Evolutionary conservation across 2,797 vertebrate genomes (phyloP).

Genomic region (Rhinophrynus dorsalis): DNA sequence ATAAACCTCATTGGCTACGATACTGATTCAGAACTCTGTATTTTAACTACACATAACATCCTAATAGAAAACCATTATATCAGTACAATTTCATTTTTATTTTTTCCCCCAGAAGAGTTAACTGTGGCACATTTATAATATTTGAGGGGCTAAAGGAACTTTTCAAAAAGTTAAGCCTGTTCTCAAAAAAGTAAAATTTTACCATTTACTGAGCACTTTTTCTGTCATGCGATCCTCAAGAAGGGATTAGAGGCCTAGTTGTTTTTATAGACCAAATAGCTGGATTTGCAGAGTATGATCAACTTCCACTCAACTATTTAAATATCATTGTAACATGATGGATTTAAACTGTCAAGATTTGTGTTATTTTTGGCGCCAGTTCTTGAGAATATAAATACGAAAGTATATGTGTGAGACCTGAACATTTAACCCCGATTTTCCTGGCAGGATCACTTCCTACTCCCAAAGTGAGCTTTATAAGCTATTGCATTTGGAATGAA

Average conservation of each 20-base stretch:
- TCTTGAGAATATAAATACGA: constrained; percentile 39
- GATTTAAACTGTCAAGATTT: constrained; percentile 66
- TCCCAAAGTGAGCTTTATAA: constrained; percentile 12
- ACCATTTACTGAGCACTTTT: too few species aligned
- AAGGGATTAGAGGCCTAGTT: constrained; percentile 60
- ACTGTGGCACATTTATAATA: too few species aligned
- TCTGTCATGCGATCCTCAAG: constrained; percentile 59
- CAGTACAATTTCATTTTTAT: too few species aligned
- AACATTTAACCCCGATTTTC: constrained; percentile 60
- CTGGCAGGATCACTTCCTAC: constrained; percentile 32
- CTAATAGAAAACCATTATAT: too few species aligned
- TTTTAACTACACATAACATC: too few species aligned
- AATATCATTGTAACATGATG: constrained; percentile 65
- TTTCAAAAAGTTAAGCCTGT: too few species aligned
- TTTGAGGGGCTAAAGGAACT: too few species aligned
- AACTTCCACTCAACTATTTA: constrained; percentile 64
- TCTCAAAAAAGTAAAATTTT: too few species aligned
- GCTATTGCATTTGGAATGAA: constrained; percentile 36
- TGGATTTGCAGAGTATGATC: constrained; percentile 63
- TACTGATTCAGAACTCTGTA: too few species aligned
- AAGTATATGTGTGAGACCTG: constrained; percentile 62
- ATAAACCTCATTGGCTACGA: too few species aligned
- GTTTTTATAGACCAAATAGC: constrained; percentile 66
- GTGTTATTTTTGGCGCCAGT: constrained; percentile 66
- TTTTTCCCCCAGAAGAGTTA: too few species aligned